Percentiles rank a stretch among this genome's conserved stretches.
Evolutionary conservation across 2,113 vertebrate genomes (phyloP).

Genomic region (Zonotrichia leucophrys): DNA sequence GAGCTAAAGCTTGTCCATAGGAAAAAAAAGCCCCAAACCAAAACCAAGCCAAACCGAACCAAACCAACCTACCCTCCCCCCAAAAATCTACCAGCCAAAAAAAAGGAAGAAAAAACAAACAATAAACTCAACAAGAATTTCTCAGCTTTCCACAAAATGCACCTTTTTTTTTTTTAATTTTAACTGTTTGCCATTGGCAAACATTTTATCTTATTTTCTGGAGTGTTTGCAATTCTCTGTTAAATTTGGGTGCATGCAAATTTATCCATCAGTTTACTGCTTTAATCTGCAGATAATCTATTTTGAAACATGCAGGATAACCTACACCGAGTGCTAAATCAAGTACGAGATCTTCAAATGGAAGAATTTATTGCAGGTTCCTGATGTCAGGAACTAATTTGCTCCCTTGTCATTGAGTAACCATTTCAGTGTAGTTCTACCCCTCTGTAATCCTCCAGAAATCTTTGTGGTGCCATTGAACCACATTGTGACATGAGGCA

Average conservation of each 20-base stretch:
- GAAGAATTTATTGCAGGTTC: not conserved
- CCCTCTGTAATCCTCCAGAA: not conserved
- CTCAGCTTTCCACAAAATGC: not conserved
- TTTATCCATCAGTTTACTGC: not conserved
- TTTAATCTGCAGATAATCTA: not conserved
- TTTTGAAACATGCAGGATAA: not conserved
- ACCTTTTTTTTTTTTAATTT: not conserved
- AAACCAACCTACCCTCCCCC: not conserved
- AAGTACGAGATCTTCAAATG: not conserved
- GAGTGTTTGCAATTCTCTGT: not conserved
- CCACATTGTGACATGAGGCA: fast-evolving
- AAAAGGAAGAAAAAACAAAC: not conserved
- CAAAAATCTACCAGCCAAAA: not conserved
- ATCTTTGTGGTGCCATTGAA: not conserved
- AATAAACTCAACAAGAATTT: not conserved
- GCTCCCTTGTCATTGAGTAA: fast-evolving
- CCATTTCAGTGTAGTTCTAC: not conserved
- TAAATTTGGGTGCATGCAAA: not conserved
- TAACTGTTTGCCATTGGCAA: not conserved
- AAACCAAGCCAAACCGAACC: not conserved
- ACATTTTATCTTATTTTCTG: not conserved
- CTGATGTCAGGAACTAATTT: not conserved
- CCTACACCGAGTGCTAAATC: not conserved
- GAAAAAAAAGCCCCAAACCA: not conserved
- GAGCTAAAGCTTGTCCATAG: not conserved